A percentile compares a stretch with the other conserved stretches of the same genome.
Evolutionary conservation across 2,113 vertebrate species (phyloP).

Genomic region (Lagopus leucura): DNA sequence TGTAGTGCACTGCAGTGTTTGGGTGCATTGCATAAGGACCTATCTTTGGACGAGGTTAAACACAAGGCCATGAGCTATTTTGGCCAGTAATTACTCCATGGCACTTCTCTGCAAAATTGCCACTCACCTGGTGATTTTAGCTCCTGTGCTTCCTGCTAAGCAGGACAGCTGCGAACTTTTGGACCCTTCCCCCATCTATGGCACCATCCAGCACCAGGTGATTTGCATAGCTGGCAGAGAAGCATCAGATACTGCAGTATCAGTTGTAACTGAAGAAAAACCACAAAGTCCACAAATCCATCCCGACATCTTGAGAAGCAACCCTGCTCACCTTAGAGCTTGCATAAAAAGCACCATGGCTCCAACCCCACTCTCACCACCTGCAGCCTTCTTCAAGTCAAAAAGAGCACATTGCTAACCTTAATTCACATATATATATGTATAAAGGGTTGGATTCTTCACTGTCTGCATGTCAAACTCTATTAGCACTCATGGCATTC

Average conservation of each 20-base stretch:
- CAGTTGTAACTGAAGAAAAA: background rate
- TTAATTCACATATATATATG: too few species aligned
- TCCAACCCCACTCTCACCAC: background rate
- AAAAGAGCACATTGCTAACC: accelerated
- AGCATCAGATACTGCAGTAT: background rate
- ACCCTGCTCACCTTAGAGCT: accelerated
- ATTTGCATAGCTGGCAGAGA: background rate
- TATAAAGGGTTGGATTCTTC: background rate
- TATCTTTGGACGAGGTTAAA: background rate
- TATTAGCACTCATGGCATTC: background rate
- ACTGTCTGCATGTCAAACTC: background rate
- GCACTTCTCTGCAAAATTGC: accelerated
- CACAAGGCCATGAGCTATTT: background rate
- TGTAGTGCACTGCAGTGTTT: accelerated
- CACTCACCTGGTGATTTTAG: background rate
- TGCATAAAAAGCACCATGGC: accelerated
- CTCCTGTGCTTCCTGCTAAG: background rate
- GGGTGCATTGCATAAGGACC: background rate
- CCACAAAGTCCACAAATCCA: background rate
- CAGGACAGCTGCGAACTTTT: background rate
- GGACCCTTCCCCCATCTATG: accelerated
- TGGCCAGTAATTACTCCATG: background rate
- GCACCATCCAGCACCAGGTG: background rate
- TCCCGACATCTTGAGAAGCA: accelerated
- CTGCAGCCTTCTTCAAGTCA: background rate